phyloP scores from a whole-genome alignment of 2,113 vertebrate species.

The Puntigrus tetrazona region DNA sequence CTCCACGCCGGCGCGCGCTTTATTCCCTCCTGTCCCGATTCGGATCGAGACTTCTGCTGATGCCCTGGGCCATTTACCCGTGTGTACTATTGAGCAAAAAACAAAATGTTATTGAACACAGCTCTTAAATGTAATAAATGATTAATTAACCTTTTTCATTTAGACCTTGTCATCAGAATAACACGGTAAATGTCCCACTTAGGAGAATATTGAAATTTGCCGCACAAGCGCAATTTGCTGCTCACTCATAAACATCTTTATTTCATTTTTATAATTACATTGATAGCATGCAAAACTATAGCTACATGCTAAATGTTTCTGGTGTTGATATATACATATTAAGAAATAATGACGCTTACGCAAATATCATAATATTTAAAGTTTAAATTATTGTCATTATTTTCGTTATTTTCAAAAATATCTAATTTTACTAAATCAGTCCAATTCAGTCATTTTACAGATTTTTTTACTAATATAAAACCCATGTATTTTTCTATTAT shows the following conservation, averaged over 20 bases:
- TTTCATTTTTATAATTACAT: not conserved
- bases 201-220: not conserved
- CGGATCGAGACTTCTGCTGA: constrained; percentile 26
- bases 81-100: constrained; percentile 40
- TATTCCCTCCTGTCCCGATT: not conserved
- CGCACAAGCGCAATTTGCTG: not conserved
- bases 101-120: constrained; percentile 43
- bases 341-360: not conserved
- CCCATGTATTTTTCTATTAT: not conserved
- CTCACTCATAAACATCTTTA: not conserved
- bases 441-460: not conserved
- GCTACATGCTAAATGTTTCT: too few species aligned
- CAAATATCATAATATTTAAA: not conserved
- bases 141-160: constrained; percentile 51
- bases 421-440: not conserved
- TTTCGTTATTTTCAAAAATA: too few species aligned
- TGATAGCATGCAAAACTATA: not conserved
- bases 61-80: constrained; percentile 45
- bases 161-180: constrained; percentile 34
- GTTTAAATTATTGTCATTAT: too few species aligned
- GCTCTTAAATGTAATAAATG: constrained; percentile 37
- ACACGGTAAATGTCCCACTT: not conserved
- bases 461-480: not conserved
- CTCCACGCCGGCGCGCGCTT: not conserved
- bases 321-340: not conserved